Base-by-base conservation (phyloP, 2,113 vertebrate genomes). In the Gadus macrocephalus region DNA sequence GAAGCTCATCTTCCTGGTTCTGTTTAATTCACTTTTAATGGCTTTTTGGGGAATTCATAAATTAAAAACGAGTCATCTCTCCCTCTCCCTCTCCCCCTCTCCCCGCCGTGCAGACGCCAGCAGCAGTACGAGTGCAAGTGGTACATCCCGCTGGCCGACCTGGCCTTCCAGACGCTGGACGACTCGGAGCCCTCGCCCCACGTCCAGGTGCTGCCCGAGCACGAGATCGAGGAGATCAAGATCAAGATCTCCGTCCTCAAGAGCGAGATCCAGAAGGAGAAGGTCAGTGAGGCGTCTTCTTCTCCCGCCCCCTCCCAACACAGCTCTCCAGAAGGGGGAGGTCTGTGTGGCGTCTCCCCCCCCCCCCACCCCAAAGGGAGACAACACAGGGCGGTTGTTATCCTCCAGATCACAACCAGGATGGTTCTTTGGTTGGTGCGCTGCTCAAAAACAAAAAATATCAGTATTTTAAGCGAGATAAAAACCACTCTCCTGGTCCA, bases 111-210 rank as follows among this genome's bases (percentile, higher is more conserved):
- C 88, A 98, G 94, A 75, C 94, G 94, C 77, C 93, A 97, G 72
- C 97, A 99, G 90, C 97, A 98, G 70, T 99, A 99, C 0, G 97
- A 99, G 87, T 99, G 96, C 83, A 99, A 98, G 89, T 99, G 97
- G 97, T 98, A 99, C 80, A 93, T 98, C 85, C 97, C 97, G 2
- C 89, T 99, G 89, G 96, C 95, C 0, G 97, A 98, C 86, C 86
- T 99, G 73, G 93, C 93, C 68, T 98, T 98, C 86, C 96, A 96
- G 20, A 95, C 95, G 0, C 91, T 92, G 16, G 97, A 98, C 65
- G 97, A 98, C 61, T 93, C 94, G 0, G 97, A 99, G 78, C 86
- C 95, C 67, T 94, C 93, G 78, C 93, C 93, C 0, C 96, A 94
- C 70, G 92, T 98, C 63, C 97, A 98, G 12, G 94, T 94, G 69